phyloP scores from a whole-genome alignment of 2,888 invertebrate species.

The Scaptomyza flava region DNA sequence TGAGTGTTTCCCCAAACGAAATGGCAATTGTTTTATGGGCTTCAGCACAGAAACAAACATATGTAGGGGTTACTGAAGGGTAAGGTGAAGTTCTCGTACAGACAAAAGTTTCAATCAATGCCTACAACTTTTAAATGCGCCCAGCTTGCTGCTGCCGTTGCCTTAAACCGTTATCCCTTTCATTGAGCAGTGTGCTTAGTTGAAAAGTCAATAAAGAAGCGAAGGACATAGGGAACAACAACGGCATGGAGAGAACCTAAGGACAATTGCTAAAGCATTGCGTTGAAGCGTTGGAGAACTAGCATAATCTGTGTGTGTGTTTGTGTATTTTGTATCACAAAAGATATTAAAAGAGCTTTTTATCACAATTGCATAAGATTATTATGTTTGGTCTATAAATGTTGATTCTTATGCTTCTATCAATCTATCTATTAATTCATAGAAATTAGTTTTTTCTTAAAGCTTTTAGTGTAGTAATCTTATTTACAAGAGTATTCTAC shows the following conservation, averaged over 20 bases:
- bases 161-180: constrained; percentile 65
- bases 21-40: constrained; percentile 63
- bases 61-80: too few relatives aligned
- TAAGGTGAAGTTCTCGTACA: constrained; percentile 14
- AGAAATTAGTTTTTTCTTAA: too few relatives aligned
- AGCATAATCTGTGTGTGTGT: constrained; percentile 17
- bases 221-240: constrained; percentile 31
- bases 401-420: not conserved
- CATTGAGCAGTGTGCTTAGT: constrained; percentile 50
- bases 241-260: constrained; percentile 33
- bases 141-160: constrained; percentile 49
- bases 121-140: constrained; percentile 49
- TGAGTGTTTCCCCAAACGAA: constrained; percentile 47
- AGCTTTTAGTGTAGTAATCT: too few relatives aligned
- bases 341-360: constrained; percentile 13
- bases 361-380: constrained; percentile 16
- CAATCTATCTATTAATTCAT: not conserved
- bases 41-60: constrained; percentile 2
- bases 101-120: constrained; percentile 70
- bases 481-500: not conserved
- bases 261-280: constrained; percentile 57
- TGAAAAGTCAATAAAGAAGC: constrained; percentile 65
- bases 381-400: not conserved
- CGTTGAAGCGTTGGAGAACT: constrained; percentile 29
- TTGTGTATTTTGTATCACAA: not conserved